These are phyloP conservation scores for Peucedramus taeniatus DNA, from an alignment of 2,113 vertebrate species.

Conservation along the genomic window DNA sequence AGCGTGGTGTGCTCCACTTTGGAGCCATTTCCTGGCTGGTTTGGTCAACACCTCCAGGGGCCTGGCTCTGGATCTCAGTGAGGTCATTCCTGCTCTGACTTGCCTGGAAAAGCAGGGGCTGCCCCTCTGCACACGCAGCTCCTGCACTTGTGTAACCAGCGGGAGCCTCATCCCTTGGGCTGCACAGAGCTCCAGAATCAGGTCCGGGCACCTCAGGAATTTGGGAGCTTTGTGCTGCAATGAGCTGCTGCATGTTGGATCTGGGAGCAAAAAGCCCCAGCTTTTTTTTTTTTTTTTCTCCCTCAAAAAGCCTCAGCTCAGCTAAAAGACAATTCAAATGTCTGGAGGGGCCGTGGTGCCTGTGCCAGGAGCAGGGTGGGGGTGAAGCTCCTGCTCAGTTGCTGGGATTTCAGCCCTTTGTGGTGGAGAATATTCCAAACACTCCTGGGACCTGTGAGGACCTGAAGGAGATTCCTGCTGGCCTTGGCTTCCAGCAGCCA, in stretches of 20 bases:
- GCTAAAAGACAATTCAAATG: neutral
- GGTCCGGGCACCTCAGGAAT: conserved; percentile 22
- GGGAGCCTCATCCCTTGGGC: neutral
- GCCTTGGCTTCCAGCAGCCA: neutral
- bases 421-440: neutral
- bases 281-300: too few species aligned
- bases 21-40: neutral
- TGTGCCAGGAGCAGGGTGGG: neutral
- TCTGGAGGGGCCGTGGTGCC: neutral
- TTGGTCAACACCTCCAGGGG: neutral
- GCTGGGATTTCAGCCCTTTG: neutral
- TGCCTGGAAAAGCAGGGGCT: neutral
- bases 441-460: neutral
- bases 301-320: too few species aligned
- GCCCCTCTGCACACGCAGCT: neutral
- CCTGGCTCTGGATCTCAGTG: neutral
- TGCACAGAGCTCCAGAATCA: neutral
- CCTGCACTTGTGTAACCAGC: neutral
- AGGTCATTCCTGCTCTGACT: neutral
- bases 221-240: neutral
- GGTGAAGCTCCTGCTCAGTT: neutral
- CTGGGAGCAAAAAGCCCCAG: neutral
- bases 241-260: neutral
- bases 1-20: neutral
- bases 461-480: neutral